These are phyloP conservation scores for Leptoteleia sp. DNA, from an alignment of 1,140 invertebrate species.

Conservation along the genomic window DNA sequence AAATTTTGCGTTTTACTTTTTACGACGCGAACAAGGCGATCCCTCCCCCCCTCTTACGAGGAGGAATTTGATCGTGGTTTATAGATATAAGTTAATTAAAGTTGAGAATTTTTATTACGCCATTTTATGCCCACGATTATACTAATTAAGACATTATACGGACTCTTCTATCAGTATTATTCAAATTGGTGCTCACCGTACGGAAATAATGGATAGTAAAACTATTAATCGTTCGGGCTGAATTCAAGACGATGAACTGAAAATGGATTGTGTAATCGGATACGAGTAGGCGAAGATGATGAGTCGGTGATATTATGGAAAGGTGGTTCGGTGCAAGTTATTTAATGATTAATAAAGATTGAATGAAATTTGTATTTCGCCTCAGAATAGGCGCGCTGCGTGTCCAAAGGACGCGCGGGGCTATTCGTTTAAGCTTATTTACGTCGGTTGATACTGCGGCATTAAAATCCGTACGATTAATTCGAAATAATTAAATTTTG, in stretches of 20 bases:
- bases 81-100: constrained; percentile 32
- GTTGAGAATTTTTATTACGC: constrained; percentile 40
- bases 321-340: no score
- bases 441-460: no score
- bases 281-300: not conserved
- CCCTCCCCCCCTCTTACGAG: no score
- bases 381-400: no score
- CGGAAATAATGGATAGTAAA: constrained; percentile 11
- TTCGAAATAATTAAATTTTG: no score
- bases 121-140: constrained; percentile 21
- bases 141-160: constrained; percentile 52
- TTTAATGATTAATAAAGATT: no score
- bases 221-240: constrained; percentile 8
- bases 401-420: no score
- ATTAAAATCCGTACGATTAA: no score
- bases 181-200: constrained; percentile 35
- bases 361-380: no score
- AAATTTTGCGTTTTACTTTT: constrained; percentile 12
- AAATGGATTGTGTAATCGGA: not conserved
- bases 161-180: constrained; percentile 28
- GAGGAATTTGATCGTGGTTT: constrained; percentile 11
- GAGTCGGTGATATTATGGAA: no score
- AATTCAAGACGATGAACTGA: not conserved
- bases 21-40: constrained; percentile 2
- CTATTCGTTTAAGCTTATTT: no score